phyloP scores from a whole-genome alignment of 2,113 vertebrate genomes.

The Micromys minutus region DNA sequence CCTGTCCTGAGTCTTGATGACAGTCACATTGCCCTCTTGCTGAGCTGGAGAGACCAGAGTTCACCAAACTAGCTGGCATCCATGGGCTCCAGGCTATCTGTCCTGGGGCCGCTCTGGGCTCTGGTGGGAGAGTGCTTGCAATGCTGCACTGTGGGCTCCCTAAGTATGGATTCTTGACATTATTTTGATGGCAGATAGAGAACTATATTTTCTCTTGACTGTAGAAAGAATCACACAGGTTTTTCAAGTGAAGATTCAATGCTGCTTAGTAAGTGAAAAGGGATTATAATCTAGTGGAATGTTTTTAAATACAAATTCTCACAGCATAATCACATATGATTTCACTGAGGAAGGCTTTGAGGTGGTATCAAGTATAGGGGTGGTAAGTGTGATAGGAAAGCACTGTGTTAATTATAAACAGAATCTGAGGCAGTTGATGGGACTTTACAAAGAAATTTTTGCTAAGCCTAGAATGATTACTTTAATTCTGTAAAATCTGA shows the following conservation, averaged over 20 bases:
- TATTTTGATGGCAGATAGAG: background rate
- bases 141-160: no score
- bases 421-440: background rate
- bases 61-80: no score
- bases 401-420: constrained; percentile 39
- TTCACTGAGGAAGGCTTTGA: background rate
- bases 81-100: no score
- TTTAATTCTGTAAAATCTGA: constrained; percentile 20
- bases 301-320: constrained; percentile 23
- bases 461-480: constrained; percentile 14
- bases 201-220: background rate
- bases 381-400: background rate
- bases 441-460: background rate
- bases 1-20: no score
- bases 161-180: background rate
- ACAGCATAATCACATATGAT: background rate
- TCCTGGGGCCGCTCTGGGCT: no score
- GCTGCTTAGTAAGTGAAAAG: background rate
- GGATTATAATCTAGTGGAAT: background rate
- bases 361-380: background rate
- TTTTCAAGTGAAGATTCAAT: background rate
- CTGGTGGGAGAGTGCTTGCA: no score
- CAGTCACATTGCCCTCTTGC: no score
- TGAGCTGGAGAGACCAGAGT: no score
- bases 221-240: background rate